Conservation (phyloP, 2,797 vertebrate genomes). For the Lepus townsendii region DNA sequence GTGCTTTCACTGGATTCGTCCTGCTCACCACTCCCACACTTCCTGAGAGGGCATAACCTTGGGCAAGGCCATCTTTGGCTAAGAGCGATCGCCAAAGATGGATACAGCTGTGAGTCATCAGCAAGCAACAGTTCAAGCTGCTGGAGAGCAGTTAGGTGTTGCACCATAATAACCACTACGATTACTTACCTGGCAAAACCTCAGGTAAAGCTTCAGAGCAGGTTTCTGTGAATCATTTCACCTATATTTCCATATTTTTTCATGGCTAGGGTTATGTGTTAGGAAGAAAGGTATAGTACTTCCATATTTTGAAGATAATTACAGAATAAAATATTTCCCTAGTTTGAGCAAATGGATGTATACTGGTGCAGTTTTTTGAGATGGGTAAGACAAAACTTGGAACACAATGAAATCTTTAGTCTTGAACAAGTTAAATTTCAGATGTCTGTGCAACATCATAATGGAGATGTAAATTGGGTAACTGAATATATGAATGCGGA, state of each 20-base stretch:
- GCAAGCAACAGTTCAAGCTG: not conserved
- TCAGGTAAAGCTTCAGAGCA: conserved; percentile 48
- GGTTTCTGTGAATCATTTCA: conserved; percentile 50
- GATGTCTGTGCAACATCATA: conserved; percentile 55
- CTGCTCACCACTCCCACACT: not conserved
- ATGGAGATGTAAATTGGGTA: conserved; percentile 40
- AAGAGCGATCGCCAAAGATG: not conserved
- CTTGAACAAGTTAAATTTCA: conserved; percentile 38
- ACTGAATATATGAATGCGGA: conserved; percentile 46
- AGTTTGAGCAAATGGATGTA: conserved; percentile 44
- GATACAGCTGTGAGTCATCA: not conserved
- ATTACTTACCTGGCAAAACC: conserved; percentile 13
- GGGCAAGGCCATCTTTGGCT: not conserved
- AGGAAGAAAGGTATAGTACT: conserved; percentile 37
- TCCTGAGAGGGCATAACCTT: not conserved
- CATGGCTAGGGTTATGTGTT: not conserved
- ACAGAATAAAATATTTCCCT: not conserved
- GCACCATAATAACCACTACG: not conserved
- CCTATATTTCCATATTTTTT: conserved; percentile 32
- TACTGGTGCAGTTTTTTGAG: conserved; percentile 4
- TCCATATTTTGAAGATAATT: not conserved
- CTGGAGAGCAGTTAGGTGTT: not conserved
- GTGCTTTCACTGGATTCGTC: not conserved
- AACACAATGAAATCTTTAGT: conserved; percentile 62
- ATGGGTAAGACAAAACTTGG: conserved; percentile 50